phyloP scores from a whole-genome alignment of 2,888 invertebrate species.

The Drosophila formosana region DNA sequence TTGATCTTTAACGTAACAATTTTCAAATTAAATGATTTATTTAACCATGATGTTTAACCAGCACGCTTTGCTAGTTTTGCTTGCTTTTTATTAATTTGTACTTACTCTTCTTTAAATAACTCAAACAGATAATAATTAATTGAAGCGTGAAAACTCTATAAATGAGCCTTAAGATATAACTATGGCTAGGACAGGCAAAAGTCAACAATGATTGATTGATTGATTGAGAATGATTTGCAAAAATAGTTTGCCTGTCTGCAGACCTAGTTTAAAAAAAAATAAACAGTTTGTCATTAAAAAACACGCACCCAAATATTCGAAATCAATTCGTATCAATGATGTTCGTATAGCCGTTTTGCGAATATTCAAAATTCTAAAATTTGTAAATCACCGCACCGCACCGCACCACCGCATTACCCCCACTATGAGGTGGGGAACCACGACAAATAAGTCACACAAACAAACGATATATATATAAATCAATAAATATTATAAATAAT shows the following conservation, averaged over 20 bases:
- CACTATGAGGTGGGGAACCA: conserved; percentile 4
- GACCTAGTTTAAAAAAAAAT: conserved; percentile 15
- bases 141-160: conserved; percentile 52
- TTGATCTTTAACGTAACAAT: neutral
- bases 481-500: conserved; percentile 19
- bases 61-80: conserved; percentile 46
- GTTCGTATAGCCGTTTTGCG: conserved; percentile 44
- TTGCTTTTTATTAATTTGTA: conserved; percentile 17
- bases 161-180: conserved; percentile 48
- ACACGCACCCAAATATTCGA: conserved; percentile 18
- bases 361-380: conserved; percentile 22
- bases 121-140: conserved; percentile 3
- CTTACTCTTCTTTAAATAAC: conserved; percentile 15
- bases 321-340: conserved; percentile 28
- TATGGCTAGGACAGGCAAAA: conserved; percentile 13
- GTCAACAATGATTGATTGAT: neutral
- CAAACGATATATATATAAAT: conserved; percentile 3
- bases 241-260: conserved; percentile 21
- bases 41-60: conserved; percentile 1
- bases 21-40: neutral
- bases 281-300: conserved; percentile 18
- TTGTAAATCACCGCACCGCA: conserved; percentile 35
- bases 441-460: conserved; percentile 11
- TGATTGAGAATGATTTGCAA: conserved; percentile 15
- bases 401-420: conserved; percentile 29